Evolutionary conservation across 2,888 invertebrate genomes (phyloP).

Genomic region (Heliconius ethilla): DNA sequence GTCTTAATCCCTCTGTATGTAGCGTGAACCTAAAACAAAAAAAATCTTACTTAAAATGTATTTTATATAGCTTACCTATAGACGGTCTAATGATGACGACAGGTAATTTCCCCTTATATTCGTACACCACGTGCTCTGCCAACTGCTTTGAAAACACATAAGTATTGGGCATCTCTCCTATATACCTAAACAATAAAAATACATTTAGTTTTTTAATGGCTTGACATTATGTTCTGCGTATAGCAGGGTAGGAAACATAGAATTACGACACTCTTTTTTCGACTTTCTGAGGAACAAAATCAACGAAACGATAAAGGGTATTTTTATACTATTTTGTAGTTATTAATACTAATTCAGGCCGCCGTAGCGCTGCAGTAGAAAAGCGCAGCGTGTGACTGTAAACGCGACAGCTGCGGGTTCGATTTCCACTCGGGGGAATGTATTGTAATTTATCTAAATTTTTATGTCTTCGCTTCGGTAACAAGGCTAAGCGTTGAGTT

Average conservation of each 20-base stretch:
- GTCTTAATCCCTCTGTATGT: not conserved
- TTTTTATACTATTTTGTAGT: too few species aligned
- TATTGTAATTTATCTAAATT: too few species aligned
- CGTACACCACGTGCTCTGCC: constrained; percentile 90
- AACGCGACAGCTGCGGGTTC: not conserved
- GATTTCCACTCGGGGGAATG: not conserved
- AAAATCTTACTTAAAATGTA: too few species aligned
- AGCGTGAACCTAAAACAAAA: not conserved
- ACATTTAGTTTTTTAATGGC: not conserved
- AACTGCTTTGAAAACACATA: constrained; percentile 95
- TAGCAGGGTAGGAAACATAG: too few species aligned
- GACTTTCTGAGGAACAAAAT: too few species aligned
- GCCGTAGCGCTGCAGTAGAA: not conserved
- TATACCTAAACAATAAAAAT: constrained; percentile 67
- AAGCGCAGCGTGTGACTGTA: not conserved
- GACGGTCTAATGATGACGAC: constrained; percentile 92
- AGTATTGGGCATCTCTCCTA: constrained; percentile 91
- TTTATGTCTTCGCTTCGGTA: too few species aligned
- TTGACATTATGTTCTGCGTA: not conserved
- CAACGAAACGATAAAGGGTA: too few species aligned
- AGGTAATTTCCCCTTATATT: constrained; percentile 86
- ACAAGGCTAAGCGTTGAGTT: too few species aligned
- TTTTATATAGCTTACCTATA: constrained; percentile 83
- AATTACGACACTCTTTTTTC: too few species aligned
- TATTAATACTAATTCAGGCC: not conserved